A percentile compares a stretch with the other conserved stretches of the same genome.
These are phyloP conservation scores for Erithacus rubecula DNA, from an alignment of 2,797 vertebrate species.

Conservation along the genomic window DNA sequence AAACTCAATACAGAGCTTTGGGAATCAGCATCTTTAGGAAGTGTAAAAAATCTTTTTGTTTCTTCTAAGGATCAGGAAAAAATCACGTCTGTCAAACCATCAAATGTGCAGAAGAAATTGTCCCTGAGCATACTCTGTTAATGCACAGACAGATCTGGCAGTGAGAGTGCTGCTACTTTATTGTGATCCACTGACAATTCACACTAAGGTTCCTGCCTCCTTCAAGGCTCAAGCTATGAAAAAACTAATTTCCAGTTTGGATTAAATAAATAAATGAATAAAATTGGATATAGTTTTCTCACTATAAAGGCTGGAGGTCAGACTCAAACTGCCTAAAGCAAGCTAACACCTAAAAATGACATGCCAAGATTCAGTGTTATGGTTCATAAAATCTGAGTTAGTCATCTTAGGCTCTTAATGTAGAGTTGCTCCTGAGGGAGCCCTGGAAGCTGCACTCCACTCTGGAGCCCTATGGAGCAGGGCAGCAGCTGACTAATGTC, in stretches of 20 bases:
- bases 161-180: not conserved
- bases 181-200: not conserved
- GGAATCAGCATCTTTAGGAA: conserved; percentile 51
- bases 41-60: conserved; percentile 42
- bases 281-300: not conserved
- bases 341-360: not conserved
- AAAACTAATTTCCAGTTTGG: not conserved
- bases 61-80: conserved; percentile 19
- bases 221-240: not conserved
- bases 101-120: conserved; percentile 28
- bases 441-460: fast-evolving
- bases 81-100: conserved; percentile 16
- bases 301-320: not conserved
- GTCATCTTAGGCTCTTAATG: not conserved
- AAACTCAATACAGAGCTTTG: conserved; percentile 5
- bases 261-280: not conserved
- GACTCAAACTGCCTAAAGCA: not conserved
- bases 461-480: not conserved
- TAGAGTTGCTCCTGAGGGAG: not conserved
- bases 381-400: not conserved
- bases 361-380: not conserved
- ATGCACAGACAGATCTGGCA: conserved; percentile 25
- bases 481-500: not conserved
- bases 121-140: conserved; percentile 2
- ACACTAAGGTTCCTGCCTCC: not conserved